phyloP scores from a whole-genome alignment of 2,113 vertebrate species.

The Melanerpes aurifrons region DNA sequence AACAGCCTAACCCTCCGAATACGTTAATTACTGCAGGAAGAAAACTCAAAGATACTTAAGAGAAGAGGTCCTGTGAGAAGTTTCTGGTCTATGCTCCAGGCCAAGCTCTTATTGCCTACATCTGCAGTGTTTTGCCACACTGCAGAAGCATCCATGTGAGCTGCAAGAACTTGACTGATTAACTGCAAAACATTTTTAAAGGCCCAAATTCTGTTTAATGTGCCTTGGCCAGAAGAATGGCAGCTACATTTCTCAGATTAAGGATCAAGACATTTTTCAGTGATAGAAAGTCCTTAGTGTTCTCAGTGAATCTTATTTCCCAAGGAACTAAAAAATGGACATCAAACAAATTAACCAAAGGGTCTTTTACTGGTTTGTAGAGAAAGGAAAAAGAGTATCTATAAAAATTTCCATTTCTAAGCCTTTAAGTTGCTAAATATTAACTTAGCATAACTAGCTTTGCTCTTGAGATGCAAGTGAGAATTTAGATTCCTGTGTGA shows the following conservation, averaged over 20 bases:
- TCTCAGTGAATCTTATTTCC: background rate
- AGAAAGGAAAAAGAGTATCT: background rate
- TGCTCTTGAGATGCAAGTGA: constrained; percentile 18
- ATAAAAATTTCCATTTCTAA: constrained; percentile 2
- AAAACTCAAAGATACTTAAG: background rate
- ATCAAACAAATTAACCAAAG: background rate
- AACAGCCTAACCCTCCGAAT: background rate
- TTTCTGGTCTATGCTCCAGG: background rate
- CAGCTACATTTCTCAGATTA: background rate
- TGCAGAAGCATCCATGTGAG: background rate
- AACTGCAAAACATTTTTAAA: background rate
- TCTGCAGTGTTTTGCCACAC: background rate
- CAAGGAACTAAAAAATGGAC: background rate
- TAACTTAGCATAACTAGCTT: constrained; percentile 9
- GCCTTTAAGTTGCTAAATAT: constrained; percentile 1
- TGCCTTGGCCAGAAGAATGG: background rate
- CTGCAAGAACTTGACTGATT: background rate
- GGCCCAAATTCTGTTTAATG: background rate
- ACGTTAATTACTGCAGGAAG: background rate
- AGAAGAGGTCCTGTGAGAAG: background rate
- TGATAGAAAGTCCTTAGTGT: background rate
- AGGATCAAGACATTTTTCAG: background rate
- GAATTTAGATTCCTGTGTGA: background rate
- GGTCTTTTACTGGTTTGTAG: background rate
- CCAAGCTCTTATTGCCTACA: background rate